Evolutionary conservation across 2,888 invertebrate species (phyloP), one percentile per base, ranked within the genome.

Genomic region (Pogonocherus hispidulus): DNA sequence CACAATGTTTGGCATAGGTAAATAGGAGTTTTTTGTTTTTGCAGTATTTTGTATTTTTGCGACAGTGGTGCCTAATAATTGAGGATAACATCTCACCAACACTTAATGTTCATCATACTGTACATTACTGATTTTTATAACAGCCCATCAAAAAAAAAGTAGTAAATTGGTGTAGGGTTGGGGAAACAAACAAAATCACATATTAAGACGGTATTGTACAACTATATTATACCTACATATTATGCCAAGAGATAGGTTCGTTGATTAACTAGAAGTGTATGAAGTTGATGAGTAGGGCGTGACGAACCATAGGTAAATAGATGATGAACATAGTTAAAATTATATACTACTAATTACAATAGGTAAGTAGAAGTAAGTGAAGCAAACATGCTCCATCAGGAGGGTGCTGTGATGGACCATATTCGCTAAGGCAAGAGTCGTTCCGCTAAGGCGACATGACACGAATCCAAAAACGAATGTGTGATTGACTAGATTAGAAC

Each of bases 241-340:
- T 55, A 65, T 72, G 63, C 63, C 69, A 66, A 63, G 64, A 72
- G 65, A 63, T 35, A 70, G 74, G 73, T 76, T 75, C 72, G 73
- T 74, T 69, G 70, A 71, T 70, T 62, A 66, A 72, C 73, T 83
- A 84, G 79, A 84, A 81, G 83, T 83, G 83, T 82, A 82, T 81
- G 81, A 80, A 83, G 81, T 82, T 79, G 79, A 82, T 80, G 80
- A 81, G 79, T 78, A 83, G 79, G 82, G 81, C 79, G 81, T 82
- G 82, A 84, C 79, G 80, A 82, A 84, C 82, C 82, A 82, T 81
- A 81, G 80, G 79, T 77, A 76, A 71, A 76, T 74, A 74, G 66
- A 69, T 70, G 60, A 70, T 70, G 67, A 78, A 77, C 72, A 73
- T 78, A 74, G 70, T 76, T 74, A 76, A 80, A 76, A 74, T n/a